A percentile compares a stretch with the other conserved stretches of the same genome.
phyloP scores from a whole-genome alignment of 2,888 invertebrate species.

The Caenorhabditis sulstoni region DNA sequence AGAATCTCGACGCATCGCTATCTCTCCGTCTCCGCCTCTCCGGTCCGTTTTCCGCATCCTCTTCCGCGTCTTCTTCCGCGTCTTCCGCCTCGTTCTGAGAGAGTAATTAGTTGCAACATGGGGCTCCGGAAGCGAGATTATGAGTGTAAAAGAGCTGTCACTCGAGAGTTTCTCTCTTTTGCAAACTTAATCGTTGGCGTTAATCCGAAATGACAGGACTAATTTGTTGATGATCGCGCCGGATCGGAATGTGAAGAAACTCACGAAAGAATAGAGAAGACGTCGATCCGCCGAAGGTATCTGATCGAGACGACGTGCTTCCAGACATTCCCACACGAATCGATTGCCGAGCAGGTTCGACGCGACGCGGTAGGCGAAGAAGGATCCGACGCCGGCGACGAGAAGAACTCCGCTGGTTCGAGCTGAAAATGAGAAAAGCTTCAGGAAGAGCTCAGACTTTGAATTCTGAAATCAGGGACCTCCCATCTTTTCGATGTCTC shows the following conservation, averaged over 20 bases:
- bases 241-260: slow-evolving; percentile 26
- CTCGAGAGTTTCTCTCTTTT: slow-evolving; percentile 6
- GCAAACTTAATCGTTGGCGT: slow-evolving; percentile 7
- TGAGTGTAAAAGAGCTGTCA: slow-evolving; percentile 5
- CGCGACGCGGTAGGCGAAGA: slow-evolving; percentile 78
- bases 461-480: no score
- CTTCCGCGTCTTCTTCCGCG: slow-evolving; percentile 30
- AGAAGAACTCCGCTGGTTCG: slow-evolving; percentile 77
- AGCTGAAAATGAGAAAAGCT: slow-evolving; percentile 67
- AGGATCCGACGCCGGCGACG: slow-evolving; percentile 79
- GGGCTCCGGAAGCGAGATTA: slow-evolving; percentile 23
- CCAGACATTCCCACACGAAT: slow-evolving; percentile 77
- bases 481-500: no score
- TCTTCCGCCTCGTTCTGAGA: slow-evolving; percentile 40
- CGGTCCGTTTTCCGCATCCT: slow-evolving; percentile 30
- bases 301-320: slow-evolving; percentile 70
- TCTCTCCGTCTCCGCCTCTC: slow-evolving; percentile 53
- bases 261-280: slow-evolving; percentile 66
- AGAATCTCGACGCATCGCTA: slow-evolving; percentile 52
- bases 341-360: slow-evolving; percentile 64
- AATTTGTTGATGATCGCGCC: no score
- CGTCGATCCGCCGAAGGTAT: slow-evolving; percentile 76
- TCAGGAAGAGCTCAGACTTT: no score
- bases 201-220: slow-evolving; percentile 40
- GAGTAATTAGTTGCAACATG: no score